Percentiles rank a stretch among this genome's conserved stretches.
Conservation (phyloP, 2,113 vertebrate species). For the Oreotrochilus melanogaster region DNA sequence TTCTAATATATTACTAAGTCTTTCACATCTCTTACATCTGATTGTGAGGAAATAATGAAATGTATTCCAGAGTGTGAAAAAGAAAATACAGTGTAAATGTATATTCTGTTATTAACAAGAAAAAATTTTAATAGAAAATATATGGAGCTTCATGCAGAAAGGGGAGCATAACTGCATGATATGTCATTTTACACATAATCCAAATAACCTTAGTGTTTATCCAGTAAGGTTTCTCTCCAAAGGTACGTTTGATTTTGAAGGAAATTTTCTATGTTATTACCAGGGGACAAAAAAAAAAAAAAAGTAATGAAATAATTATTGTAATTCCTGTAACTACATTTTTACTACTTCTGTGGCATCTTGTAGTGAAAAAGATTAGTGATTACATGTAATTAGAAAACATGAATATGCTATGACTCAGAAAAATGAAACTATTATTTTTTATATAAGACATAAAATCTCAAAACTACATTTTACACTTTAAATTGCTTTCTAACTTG, state of each 20-base stretch:
- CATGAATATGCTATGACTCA: constrained; percentile 63
- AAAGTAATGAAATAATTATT: not conserved
- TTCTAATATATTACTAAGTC: not conserved
- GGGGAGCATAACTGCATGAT: not conserved
- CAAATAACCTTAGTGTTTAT: not conserved
- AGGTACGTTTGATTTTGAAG: not conserved
- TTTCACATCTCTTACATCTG: not conserved
- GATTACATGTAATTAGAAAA: constrained; percentile 71
- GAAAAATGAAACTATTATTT: constrained; percentile 61
- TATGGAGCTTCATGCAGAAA: not conserved
- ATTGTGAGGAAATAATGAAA: not conserved
- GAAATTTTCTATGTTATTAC: not conserved
- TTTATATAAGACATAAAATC: constrained; percentile 49
- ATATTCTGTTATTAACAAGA: not conserved
- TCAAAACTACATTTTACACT: constrained; percentile 21
- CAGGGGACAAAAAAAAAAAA: not conserved
- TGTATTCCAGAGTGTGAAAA: not conserved
- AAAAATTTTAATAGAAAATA: not conserved
- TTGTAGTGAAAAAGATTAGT: constrained; percentile 26
- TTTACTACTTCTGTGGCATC: not conserved
- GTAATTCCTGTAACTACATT: not conserved
- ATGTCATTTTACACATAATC: not conserved
- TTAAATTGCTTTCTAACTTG: constrained; percentile 19
- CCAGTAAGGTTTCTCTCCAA: not conserved
- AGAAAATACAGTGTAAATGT: not conserved